Base-by-base conservation (phyloP, 2,888 invertebrate genomes). In the Leptopilina syphax region DNA sequence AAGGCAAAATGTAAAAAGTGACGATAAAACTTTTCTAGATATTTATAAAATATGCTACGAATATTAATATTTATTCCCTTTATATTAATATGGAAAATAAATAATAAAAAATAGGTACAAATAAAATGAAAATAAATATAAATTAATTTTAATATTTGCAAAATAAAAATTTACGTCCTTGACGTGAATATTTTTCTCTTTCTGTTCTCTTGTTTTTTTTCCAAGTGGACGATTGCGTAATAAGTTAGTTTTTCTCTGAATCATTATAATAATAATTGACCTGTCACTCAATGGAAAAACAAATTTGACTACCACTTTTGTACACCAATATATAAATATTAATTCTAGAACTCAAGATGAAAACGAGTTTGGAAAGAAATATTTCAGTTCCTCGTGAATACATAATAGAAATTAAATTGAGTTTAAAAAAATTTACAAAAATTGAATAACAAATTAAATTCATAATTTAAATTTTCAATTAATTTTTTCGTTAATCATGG, bases 231-330 rank as follows among this genome's bases (percentile, higher is more conserved):
- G 57, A 73, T 27, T 54, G 54, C 27, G 13, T 8, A 57, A 73
- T 24, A 57, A 34, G 10, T n/a, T 27, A 63, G n/a, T 63, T 67
- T 44, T 63, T 54, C n/a, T 34, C 34, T 13, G 50, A 67, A 27
- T 79, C 60, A 76, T 44, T 76, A 67, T 47, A 34, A 67, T 65
- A 50, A 79, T 65, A 57, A 54, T 6, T 24, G 41, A 27, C 27
- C 18, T 13, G 44, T 57, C 67, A 34, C 67, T 65, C 9, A 0
- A 44, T 41, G 60, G 13, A 77, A 85, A 65, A 68, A 77, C 18
- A 73, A 67, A 34, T 44, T 57, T 50, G 27, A 57, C 54, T 41
- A 73, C 65, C 18, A n/a, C 54, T 12, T 34, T 34, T 34, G 34
- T 77, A 79, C 13, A 8, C 34, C 24, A 8, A 34, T n/a, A 18